Evolutionary conservation across 2,113 vertebrate species (phyloP).

Genomic region (Protobothrops flavoviridis): DNA sequence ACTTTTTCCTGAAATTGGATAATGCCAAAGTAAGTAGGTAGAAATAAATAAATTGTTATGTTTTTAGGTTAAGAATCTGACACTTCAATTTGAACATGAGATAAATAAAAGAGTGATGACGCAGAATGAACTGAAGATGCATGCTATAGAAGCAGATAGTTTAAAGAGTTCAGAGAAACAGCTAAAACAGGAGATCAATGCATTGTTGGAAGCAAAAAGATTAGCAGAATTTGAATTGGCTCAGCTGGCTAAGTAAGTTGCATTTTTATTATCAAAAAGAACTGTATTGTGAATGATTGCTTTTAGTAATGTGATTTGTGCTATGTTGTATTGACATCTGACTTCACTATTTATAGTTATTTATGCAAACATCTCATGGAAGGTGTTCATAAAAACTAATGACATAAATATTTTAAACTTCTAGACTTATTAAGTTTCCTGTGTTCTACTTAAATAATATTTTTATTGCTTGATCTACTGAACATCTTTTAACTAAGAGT

Average conservation of each 20-base stretch:
- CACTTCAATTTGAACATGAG: slow-evolving; percentile 89
- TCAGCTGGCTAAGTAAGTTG: slow-evolving; percentile 92
- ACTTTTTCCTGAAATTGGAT: neutral
- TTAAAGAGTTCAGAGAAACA: slow-evolving; percentile 93
- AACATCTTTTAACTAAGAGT: neutral
- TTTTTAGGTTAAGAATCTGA: slow-evolving; percentile 83
- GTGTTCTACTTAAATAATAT: neutral
- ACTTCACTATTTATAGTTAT: neutral
- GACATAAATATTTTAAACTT: neutral
- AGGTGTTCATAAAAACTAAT: neutral
- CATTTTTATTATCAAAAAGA: neutral
- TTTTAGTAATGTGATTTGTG: neutral
- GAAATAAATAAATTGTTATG: slow-evolving; percentile 2
- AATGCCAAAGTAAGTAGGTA: neutral
- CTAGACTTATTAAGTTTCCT: neutral
- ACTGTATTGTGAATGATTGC: neutral
- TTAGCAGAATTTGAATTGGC: slow-evolving; percentile 95
- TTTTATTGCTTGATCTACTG: neutral
- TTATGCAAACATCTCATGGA: neutral
- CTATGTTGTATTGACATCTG: neutral
- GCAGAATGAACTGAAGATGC: slow-evolving; percentile 88
- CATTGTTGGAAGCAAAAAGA: slow-evolving; percentile 87
- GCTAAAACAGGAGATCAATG: slow-evolving; percentile 96
- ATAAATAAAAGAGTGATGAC: slow-evolving; percentile 81
- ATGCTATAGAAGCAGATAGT: slow-evolving; percentile 87